Evolutionary conservation across 2,113 vertebrate species (phyloP).

Genomic region (Amphilophus citrinellus): DNA sequence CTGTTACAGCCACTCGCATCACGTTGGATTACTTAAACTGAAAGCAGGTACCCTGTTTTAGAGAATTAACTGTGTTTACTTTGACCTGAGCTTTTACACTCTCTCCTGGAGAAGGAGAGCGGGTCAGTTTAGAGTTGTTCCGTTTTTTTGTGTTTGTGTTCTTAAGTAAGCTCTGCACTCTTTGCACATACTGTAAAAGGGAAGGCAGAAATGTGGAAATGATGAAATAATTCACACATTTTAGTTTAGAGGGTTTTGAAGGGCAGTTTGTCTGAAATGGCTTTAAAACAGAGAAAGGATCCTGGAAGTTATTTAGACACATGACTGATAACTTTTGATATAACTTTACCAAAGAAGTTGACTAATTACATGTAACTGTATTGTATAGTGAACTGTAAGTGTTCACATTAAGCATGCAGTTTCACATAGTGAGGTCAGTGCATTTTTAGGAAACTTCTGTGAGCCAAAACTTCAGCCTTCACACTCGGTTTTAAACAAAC

Average conservation of each 20-base stretch:
- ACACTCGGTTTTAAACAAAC: not conserved
- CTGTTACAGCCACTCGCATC: not conserved
- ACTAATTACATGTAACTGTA: not conserved
- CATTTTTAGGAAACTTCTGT: not conserved
- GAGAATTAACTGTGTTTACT: not conserved
- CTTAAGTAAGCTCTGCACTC: not conserved
- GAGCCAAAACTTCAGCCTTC: accelerated
- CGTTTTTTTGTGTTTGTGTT: not conserved
- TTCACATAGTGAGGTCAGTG: not conserved
- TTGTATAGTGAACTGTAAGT: not conserved
- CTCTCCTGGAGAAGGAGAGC: not conserved
- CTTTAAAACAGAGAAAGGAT: not conserved
- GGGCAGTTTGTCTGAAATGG: not conserved
- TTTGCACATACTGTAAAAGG: not conserved
- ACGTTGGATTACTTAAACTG: not conserved
- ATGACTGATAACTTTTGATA: not conserved
- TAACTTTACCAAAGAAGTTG: not conserved
- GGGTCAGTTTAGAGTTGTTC: not conserved
- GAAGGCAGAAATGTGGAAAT: not conserved
- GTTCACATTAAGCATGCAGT: not conserved
- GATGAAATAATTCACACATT: not conserved
- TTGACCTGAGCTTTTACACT: not conserved
- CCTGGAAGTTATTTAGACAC: not conserved
- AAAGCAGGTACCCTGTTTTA: not conserved
- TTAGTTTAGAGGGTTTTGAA: not conserved